Evolutionary conservation across 1,140 invertebrate species (phyloP).

Genomic region (Palaemon carinicauda): DNA sequence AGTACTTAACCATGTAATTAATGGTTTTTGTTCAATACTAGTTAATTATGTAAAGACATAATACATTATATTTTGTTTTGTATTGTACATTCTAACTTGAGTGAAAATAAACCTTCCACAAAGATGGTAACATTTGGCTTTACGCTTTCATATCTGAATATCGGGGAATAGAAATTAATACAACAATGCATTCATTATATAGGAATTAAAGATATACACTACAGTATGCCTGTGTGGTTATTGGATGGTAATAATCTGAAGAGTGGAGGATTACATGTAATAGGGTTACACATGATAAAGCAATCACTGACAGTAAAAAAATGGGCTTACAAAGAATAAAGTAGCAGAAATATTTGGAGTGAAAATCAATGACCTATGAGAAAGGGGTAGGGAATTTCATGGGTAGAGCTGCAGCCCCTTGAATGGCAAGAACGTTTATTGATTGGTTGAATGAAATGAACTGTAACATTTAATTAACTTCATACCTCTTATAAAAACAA

Average conservation of each 20-base stretch:
- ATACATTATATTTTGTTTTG: slow-evolving; percentile 47
- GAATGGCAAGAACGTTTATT: too few relatives aligned
- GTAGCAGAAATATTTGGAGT: too few relatives aligned
- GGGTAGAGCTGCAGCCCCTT: too few relatives aligned
- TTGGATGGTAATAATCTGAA: background rate
- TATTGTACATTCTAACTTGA: slow-evolving; percentile 51
- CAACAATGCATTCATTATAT: background rate
- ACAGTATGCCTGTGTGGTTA: background rate
- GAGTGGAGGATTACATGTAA: too few relatives aligned
- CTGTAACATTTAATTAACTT: too few relatives aligned
- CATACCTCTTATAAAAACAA: too few relatives aligned
- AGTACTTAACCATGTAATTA: slow-evolving; percentile 42
- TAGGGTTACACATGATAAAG: background rate
- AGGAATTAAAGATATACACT: background rate
- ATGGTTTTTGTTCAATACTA: slow-evolving; percentile 37
- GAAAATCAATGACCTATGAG: too few relatives aligned
- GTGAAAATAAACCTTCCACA: slow-evolving; percentile 53
- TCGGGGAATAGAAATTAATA: background rate
- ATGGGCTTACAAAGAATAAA: background rate
- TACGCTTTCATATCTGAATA: background rate
- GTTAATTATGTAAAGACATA: slow-evolving; percentile 45
- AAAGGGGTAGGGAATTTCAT: too few relatives aligned
- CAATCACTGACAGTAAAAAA: background rate
- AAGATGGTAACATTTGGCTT: background rate
- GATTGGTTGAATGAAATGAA: too few relatives aligned